These are phyloP conservation scores for Gyrodactylus bullatarudis DNA, from an alignment of 1,140 invertebrate genomes.

Conservation along the genomic window DNA sequence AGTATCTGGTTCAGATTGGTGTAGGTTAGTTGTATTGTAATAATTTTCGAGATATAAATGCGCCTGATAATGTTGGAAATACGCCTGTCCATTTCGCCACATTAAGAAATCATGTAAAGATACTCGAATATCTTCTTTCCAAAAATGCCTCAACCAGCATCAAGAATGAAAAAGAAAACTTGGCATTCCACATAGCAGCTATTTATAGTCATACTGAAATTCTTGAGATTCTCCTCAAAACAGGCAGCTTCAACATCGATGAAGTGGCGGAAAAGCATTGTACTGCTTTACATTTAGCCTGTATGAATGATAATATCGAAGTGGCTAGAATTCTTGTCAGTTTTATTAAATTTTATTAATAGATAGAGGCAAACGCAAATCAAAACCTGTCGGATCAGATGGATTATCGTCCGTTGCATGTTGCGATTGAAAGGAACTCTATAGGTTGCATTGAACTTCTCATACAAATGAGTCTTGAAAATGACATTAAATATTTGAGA, in stretches of 20 bases:
- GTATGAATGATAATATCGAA: background rate
- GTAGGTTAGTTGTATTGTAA: background rate
- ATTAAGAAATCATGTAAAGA: background rate
- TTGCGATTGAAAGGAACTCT: background rate
- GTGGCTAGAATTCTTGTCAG: background rate
- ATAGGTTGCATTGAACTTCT: background rate
- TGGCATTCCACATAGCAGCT: background rate
- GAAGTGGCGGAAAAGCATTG: background rate
- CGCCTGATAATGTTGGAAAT: background rate
- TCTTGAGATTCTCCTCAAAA: background rate
- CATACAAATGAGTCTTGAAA: background rate
- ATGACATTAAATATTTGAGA: background rate
- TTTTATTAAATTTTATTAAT: background rate
- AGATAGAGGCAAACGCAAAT: background rate
- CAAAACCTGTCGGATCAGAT: background rate
- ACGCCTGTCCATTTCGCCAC: background rate
- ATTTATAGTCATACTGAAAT: background rate
- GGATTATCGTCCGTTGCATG: background rate
- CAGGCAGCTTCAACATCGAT: background rate
- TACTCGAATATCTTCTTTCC: background rate
- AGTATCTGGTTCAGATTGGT: background rate
- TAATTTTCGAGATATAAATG: background rate
- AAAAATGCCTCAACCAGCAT: background rate
- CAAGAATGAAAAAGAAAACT: background rate
- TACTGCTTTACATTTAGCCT: background rate